Base-by-base conservation (phyloP, 2,797 vertebrate genomes). In the Borostomias antarcticus region DNA sequence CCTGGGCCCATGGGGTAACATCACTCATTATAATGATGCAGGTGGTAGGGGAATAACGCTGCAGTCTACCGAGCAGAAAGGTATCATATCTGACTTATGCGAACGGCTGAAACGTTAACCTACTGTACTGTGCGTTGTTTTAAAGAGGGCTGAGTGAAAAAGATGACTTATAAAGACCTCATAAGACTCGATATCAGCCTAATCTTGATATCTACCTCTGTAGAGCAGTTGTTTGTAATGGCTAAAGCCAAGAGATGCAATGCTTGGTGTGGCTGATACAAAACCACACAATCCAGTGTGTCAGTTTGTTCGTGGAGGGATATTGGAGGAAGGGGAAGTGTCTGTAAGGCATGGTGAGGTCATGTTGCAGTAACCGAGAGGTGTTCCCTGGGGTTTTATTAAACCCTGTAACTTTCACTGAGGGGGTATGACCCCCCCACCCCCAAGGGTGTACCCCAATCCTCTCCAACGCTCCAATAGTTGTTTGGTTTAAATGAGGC, bases 371-470 rank as follows among this genome's bases (percentile, higher is more conserved):
- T n/a, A n/a, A 84, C 80, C 83, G 81, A 88, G 84, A 84, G 84
- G 75, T 74, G 77, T 66, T 86, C 88, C 84, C 85, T 50, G 70
- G 82, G 81, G 87, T 75, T 90, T 87, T 81, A 92, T 85, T 86
- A 89, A 85, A 76, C 77, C 75, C 72, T 87, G 82, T 83, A 86
- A 86, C 88, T 87, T 86, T 89, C 82, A 79, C 82, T 88, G 82
- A 86, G 79, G 76, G 78, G 82, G 82, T 82, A 79, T 83, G 87
- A 88, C 87, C 82, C 78, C 74, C 81, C 76, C 77, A 69, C 82
- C 81, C 79, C 77, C 79, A 81, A 53, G 77, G 81, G 72, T 73
- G 75, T 76, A 64, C 68, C 66, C 68, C 76, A 67, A 50, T 40
- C 61, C 71, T 73, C 72, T 72, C 75, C 45, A 30, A 70, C 61